Evolutionary conservation across 2,113 vertebrate genomes (phyloP).

Genomic region (Chinchilla lanigera): DNA sequence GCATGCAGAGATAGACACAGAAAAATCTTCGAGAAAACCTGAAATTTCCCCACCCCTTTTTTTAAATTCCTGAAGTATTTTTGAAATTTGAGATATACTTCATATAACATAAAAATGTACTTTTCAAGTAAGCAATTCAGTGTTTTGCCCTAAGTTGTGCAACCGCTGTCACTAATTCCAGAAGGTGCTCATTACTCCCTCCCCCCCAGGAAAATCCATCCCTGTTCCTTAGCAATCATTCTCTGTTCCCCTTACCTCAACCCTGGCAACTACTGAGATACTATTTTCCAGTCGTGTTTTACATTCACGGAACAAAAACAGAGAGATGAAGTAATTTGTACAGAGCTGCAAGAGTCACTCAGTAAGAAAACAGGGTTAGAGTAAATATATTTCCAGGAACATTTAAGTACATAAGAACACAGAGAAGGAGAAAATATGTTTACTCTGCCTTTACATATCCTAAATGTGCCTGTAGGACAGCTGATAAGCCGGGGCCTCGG

Average conservation of each 20-base stretch:
- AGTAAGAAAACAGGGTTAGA: not conserved
- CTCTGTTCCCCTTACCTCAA: not conserved
- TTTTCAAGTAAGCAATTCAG: slow-evolving; percentile 22
- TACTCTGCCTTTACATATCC: not conserved
- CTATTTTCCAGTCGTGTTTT: not conserved
- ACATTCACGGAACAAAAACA: not conserved
- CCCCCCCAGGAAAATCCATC: not conserved
- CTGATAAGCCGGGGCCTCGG: not conserved
- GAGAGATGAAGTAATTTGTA: not conserved
- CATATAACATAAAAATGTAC: not conserved
- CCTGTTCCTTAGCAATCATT: not conserved
- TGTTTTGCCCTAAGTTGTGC: not conserved
- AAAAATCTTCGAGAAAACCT: not conserved
- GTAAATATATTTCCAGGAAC: not conserved
- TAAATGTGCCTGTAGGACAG: not conserved
- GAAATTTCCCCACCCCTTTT: not conserved
- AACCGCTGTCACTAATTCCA: slow-evolving; percentile 12
- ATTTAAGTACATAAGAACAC: not conserved
- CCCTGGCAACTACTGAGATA: not conserved
- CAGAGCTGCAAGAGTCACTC: not conserved
- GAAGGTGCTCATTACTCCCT: not conserved
- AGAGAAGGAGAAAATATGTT: slow-evolving; percentile 3
- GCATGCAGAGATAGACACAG: not conserved
- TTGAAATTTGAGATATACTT: not conserved
- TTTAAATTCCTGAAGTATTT: not conserved